A percentile compares a stretch with the other conserved stretches of the same genome.
phyloP scores from a whole-genome alignment of 2,797 vertebrate species.

The Cuniculus paca region DNA sequence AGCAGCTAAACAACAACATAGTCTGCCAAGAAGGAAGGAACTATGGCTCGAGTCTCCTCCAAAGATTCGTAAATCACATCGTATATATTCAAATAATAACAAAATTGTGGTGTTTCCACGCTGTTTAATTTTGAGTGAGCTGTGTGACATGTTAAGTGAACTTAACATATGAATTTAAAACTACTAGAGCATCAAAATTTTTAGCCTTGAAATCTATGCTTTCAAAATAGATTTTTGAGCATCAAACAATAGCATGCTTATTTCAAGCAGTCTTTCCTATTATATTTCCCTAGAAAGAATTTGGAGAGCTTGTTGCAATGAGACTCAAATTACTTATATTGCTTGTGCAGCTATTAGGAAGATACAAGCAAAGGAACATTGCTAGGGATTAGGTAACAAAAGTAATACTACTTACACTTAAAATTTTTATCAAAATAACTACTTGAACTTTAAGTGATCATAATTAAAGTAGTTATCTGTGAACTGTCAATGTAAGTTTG shows the following conservation, averaged over 20 bases:
- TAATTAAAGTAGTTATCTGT: background rate
- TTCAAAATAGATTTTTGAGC: conserved; percentile 28
- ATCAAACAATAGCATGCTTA: background rate
- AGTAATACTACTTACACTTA: background rate
- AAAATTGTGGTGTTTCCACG: background rate
- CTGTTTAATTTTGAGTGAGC: background rate
- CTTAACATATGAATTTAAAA: conserved; percentile 2
- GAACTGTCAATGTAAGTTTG: background rate
- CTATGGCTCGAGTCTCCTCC: background rate
- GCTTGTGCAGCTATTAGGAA: background rate
- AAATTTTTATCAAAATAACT: conserved; percentile 51
- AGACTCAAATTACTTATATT: background rate
- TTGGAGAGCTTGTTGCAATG: background rate
- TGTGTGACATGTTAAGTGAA: background rate
- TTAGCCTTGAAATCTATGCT: background rate
- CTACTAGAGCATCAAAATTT: background rate
- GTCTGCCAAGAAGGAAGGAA: background rate
- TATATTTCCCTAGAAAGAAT: background rate
- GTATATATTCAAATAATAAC: background rate
- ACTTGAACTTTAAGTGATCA: conserved; percentile 12
- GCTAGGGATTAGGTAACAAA: background rate
- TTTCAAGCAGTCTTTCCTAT: background rate
- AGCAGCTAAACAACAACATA: background rate
- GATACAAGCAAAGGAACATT: background rate
- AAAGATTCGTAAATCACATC: background rate